These are phyloP conservation scores for Aramus guarauna DNA, from an alignment of 2,113 vertebrate species.

Conservation along the genomic window DNA sequence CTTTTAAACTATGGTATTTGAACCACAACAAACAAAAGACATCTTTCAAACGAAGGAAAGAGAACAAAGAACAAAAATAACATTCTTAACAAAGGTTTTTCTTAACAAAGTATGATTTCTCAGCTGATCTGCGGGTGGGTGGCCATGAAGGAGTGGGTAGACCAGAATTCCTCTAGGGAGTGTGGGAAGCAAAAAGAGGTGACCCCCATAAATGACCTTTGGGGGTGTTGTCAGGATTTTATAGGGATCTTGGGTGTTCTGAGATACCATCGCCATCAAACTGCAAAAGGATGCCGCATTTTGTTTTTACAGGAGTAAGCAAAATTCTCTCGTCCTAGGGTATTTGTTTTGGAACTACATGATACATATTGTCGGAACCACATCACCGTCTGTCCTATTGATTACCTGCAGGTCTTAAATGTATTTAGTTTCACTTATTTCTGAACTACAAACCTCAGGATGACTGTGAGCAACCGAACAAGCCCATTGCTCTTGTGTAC, in stretches of 20 bases:
- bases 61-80: constrained; percentile 30
- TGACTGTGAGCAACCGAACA: rapidly evolving
- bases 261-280: not conserved
- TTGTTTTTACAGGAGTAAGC: not conserved
- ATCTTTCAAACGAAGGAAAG: not conserved
- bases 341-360: not conserved
- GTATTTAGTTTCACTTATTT: not conserved
- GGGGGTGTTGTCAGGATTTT: not conserved
- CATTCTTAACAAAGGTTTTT: not conserved
- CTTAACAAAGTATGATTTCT: constrained; percentile 24
- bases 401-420: not conserved
- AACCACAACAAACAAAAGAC: not conserved
- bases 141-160: not conserved
- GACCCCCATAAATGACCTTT: not conserved
- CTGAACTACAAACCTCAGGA: not conserved
- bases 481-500: not conserved
- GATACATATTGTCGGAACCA: rapidly evolving
- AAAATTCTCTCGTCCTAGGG: not conserved
- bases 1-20: not conserved
- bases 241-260: constrained; percentile 10
- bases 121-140: constrained; percentile 54
- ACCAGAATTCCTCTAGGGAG: not conserved
- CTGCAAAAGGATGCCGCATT: not conserved
- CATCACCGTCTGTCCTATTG: not conserved
- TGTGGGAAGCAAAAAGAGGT: constrained; percentile 7